Evolutionary conservation across 2,797 vertebrate genomes (phyloP).

Genomic region (Pteronotus mesoamericanus): DNA sequence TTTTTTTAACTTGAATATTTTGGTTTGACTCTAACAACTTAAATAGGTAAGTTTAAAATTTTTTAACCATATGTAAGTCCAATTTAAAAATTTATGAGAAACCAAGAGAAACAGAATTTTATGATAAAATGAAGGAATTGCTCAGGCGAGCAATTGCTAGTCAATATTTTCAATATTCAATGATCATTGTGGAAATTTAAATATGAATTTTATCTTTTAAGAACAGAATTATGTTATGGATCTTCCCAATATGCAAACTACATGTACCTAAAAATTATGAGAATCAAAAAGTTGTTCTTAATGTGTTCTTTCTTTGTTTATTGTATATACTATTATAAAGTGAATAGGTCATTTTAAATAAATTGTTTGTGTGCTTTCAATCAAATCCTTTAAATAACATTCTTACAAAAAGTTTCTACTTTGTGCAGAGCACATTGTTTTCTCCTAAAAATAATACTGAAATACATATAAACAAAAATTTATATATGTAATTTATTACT

Average conservation of each 20-base stretch:
- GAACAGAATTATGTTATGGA: not conserved
- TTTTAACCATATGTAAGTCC: not conserved
- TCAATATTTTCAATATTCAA: not conserved
- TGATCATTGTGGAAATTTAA: not conserved
- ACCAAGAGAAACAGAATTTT: not conserved
- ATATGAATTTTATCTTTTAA: not conserved
- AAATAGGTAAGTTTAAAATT: not conserved
- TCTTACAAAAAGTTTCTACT: not conserved
- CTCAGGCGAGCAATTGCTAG: not conserved
- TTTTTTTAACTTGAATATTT: not conserved
- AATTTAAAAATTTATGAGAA: slow-evolving; percentile 12
- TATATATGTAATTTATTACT: not conserved
- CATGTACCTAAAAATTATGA: not conserved
- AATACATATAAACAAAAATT: not conserved
- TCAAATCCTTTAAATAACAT: not conserved
- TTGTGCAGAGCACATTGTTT: not conserved
- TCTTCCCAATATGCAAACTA: not conserved
- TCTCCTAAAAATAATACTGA: not conserved
- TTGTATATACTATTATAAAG: not conserved
- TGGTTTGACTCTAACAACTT: not conserved
- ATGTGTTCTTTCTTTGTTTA: not conserved
- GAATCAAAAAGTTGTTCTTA: not conserved
- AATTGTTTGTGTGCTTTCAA: not conserved
- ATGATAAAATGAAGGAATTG: not conserved
- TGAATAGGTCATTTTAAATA: not conserved